A percentile compares a stretch with the other conserved stretches of the same genome.
Conservation (phyloP, 2,113 vertebrate species). For the Ploceus nigricollis region DNA sequence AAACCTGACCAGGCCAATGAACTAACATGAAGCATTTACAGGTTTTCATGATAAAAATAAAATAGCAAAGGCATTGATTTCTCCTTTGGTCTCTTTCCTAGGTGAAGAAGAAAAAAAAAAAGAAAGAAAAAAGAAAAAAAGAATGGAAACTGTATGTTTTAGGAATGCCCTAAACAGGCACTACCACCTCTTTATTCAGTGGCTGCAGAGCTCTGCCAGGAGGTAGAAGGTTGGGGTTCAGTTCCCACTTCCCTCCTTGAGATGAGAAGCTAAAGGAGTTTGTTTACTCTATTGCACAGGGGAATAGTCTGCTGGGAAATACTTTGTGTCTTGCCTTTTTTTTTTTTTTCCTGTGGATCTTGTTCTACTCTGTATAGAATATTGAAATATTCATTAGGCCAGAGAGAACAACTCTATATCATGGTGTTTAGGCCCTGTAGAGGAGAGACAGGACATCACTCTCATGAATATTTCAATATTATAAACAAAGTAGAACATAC, state of each 20-base stretch:
- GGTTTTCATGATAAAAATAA: not conserved
- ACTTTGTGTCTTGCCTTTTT: not conserved
- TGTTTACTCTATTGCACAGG: not conserved
- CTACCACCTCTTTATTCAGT: not conserved
- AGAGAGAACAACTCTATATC: not conserved
- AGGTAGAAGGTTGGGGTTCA: not conserved
- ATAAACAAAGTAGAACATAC: not conserved
- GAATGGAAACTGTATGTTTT: not conserved
- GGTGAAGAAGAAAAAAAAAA: accelerated
- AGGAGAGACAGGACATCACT: not conserved
- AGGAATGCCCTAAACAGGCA: accelerated
- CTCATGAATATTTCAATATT: constrained; percentile 52
- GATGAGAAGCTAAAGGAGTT: not conserved
- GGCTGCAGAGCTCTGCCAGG: not conserved
- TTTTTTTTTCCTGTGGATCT: not conserved
- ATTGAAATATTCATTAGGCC: constrained; percentile 55
- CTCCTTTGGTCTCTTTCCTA: not conserved
- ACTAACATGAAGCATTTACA: not conserved
- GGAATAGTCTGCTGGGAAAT: constrained; percentile 26
- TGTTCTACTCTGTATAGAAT: not conserved
- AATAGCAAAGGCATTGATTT: not conserved
- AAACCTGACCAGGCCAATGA: not conserved
- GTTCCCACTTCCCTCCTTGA: not conserved
- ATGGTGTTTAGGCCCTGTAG: not conserved
- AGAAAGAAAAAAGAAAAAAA: not conserved